Evolutionary conservation across 2,113 vertebrate species (phyloP).

Genomic region (Gadus macrocephalus): DNA sequence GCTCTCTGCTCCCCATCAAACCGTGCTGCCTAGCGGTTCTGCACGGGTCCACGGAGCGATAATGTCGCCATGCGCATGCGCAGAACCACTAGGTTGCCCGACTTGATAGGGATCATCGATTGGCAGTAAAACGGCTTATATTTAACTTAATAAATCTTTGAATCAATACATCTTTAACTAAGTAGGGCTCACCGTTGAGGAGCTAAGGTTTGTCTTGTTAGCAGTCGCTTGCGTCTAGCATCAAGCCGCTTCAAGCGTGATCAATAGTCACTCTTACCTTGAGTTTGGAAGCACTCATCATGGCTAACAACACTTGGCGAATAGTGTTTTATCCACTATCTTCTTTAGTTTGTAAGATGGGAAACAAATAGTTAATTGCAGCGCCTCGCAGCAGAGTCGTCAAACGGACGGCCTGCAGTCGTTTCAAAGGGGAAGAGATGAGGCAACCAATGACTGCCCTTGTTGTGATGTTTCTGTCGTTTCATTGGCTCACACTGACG

Average conservation of each 20-base stretch:
- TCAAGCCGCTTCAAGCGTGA: background rate
- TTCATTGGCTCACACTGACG: no score
- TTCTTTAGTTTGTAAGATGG: background rate
- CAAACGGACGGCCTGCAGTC: background rate
- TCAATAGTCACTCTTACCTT: conserved; percentile 27
- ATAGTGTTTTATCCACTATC: background rate
- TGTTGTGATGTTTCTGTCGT: no score
- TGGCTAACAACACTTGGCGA: background rate
- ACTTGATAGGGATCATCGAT: no score
- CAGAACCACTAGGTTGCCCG: no score
- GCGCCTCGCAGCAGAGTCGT: background rate
- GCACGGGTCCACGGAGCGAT: no score
- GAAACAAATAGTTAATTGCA: background rate
- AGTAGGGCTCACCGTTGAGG: background rate
- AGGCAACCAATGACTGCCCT: background rate
- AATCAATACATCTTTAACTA: background rate
- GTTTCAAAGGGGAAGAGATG: conserved; percentile 5
- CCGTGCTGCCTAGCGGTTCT: no score
- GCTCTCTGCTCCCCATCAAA: no score
- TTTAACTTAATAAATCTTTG: background rate
- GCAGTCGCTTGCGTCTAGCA: no score
- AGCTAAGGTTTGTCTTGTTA: background rate
- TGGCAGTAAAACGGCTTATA: no score
- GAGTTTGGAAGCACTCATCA: conserved; percentile 34
- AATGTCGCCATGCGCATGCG: no score